A percentile compares a stretch with the other conserved stretches of the same genome.
phyloP scores from a whole-genome alignment of 1,140 invertebrate species.

The Octopus bimaculoides region DNA sequence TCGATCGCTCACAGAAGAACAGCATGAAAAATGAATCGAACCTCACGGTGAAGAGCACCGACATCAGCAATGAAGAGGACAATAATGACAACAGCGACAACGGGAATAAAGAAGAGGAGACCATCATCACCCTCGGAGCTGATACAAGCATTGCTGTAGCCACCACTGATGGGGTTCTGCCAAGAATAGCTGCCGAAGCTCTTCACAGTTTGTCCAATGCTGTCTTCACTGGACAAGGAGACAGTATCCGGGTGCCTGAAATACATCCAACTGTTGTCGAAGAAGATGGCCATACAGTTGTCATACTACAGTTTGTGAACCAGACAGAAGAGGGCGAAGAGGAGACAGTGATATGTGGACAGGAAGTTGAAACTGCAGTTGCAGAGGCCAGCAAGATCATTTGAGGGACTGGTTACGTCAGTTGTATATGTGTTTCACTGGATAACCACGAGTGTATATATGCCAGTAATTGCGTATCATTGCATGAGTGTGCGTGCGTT shows the following conservation, averaged over 20 bases:
- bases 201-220: conserved; percentile 37
- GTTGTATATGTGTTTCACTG: too few species aligned
- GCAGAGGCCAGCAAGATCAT: too few species aligned
- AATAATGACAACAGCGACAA: conserved; percentile 17
- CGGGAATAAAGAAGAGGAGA: conserved; percentile 19
- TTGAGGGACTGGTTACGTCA: too few species aligned
- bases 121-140: conserved; percentile 20
- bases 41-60: conserved; percentile 5
- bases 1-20: conserved; percentile 23
- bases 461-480: too few species aligned
- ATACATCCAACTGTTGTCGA: conserved; percentile 10
- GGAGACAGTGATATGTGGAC: not conserved
- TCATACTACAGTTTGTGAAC: conserved; percentile 47
- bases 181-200: conserved; percentile 42
- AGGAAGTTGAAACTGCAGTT: not conserved
- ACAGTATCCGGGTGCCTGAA: conserved; percentile 24
- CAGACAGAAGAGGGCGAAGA: conserved; percentile 23
- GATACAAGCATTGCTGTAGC: conserved; percentile 13
- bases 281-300: conserved; percentile 37
- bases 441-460: too few species aligned
- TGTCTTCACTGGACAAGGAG: conserved; percentile 19
- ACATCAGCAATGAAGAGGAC: conserved; percentile 13
- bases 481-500: too few species aligned
- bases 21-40: conserved; percentile 16
- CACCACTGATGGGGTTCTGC: conserved; percentile 21